Evolutionary conservation across 2,113 vertebrate species (phyloP).

Genomic region (Plestiodon gilberti): DNA sequence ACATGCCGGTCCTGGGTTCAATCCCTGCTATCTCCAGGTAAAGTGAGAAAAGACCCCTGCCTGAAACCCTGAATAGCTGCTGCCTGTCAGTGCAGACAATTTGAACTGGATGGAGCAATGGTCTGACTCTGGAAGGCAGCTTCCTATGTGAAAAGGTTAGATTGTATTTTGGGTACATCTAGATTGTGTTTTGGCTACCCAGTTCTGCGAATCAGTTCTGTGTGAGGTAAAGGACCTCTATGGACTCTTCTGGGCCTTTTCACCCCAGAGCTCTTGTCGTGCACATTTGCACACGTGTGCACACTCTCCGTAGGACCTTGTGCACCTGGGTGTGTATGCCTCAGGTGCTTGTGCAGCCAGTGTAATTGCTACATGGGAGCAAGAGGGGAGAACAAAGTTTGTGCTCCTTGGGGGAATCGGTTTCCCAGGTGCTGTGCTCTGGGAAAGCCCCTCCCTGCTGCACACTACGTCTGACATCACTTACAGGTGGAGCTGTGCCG

Average conservation of each 20-base stretch:
- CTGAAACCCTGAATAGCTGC: no score
- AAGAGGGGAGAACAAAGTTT: not conserved
- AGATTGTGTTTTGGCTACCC: no score
- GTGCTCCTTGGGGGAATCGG: not conserved
- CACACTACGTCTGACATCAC: slow-evolving; percentile 12
- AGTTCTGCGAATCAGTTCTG: no score
- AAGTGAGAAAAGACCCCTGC: no score
- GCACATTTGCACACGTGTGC: not conserved
- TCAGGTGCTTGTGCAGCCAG: not conserved
- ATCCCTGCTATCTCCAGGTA: no score
- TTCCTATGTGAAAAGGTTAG: not conserved
- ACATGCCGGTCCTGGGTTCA: no score
- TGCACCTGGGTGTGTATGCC: not conserved
- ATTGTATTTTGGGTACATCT: no score
- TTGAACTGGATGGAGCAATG: no score
- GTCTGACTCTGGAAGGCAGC: no score
- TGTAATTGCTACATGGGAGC: not conserved
- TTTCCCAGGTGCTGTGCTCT: slow-evolving; percentile 6
- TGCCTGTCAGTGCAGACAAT: no score
- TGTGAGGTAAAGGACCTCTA: not conserved
- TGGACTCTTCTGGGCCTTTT: not conserved
- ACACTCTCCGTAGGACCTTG: not conserved
- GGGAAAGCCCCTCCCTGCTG: slow-evolving; percentile 12
- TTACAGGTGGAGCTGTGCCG: slow-evolving; percentile 27
- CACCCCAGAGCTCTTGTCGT: not conserved